Conservation (phyloP, 2,797 vertebrate genomes). For the Cyprinodon diabolis region DNA sequence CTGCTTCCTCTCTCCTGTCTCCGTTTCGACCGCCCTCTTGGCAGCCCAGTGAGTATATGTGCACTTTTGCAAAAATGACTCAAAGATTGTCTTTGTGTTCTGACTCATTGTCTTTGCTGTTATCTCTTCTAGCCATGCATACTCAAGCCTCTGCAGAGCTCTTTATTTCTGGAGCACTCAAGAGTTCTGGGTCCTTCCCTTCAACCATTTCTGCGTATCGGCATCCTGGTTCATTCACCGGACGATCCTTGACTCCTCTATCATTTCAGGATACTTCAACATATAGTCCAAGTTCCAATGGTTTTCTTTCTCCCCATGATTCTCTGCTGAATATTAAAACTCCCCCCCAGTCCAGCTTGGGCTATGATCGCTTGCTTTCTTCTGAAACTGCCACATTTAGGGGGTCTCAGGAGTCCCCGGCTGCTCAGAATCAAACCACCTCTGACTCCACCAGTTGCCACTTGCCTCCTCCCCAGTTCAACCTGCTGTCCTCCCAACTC, state of each 20-base stretch:
- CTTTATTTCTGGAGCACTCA: conserved; percentile 91
- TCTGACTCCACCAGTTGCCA: conserved; percentile 81
- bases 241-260: conserved; percentile 89
- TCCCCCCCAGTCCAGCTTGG: conserved; percentile 85
- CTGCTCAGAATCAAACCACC: conserved; percentile 71
- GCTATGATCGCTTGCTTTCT: conserved; percentile 88
- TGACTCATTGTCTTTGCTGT: conserved; percentile 49
- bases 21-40: conserved; percentile 92
- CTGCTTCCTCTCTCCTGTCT: conserved; percentile 91
- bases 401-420: conserved; percentile 77
- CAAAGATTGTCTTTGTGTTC: neutral
- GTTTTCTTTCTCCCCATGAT: conserved; percentile 91
- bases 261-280: conserved; percentile 89
- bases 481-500: conserved; percentile 86
- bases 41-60: conserved; percentile 86
- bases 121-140: conserved; percentile 87
- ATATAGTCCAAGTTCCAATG: conserved; percentile 89
- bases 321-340: conserved; percentile 91
- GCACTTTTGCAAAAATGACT: conserved; percentile 12
- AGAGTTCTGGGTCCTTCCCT: conserved; percentile 89
- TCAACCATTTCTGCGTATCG: conserved; percentile 93
- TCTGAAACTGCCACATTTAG: conserved; percentile 81
- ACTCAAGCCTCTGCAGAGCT: conserved; percentile 90
- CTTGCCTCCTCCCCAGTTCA: conserved; percentile 86
- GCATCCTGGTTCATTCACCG: conserved; percentile 90